Conservation (phyloP, 2,797 vertebrate genomes). For the Pseudocheirus occidentalis region DNA sequence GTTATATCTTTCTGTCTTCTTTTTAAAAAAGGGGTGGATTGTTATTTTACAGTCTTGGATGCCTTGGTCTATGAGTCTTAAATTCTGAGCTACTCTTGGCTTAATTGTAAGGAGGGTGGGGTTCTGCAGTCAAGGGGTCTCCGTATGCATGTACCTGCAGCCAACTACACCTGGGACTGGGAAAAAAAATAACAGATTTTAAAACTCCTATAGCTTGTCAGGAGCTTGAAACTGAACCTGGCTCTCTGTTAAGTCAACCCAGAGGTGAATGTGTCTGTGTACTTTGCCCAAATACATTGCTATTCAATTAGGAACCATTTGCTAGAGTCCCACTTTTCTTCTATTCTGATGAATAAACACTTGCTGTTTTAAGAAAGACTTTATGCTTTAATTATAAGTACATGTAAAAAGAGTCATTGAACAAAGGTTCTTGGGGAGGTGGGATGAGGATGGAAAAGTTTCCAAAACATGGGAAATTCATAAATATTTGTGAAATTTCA, state of each 20-base stretch:
- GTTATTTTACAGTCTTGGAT: slow-evolving; percentile 32
- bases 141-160: background rate
- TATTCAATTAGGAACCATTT: slow-evolving; percentile 38
- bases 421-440: background rate
- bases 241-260: slow-evolving; percentile 54
- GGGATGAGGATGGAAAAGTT: background rate
- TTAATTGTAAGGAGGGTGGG: slow-evolving; percentile 53
- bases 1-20: slow-evolving; percentile 69
- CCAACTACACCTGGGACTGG: background rate
- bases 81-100: slow-evolving; percentile 28
- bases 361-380: slow-evolving; percentile 42
- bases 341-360: slow-evolving; percentile 33
- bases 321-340: slow-evolving; percentile 35
- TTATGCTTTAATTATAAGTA: slow-evolving; percentile 23
- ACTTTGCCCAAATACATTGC: slow-evolving; percentile 5
- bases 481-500: slow-evolving; percentile 44
- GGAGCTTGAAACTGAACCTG: slow-evolving; percentile 30
- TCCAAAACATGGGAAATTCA: slow-evolving; percentile 50
- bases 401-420: slow-evolving; percentile 40
- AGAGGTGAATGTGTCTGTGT: slow-evolving; percentile 63
- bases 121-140: background rate
- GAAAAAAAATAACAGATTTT: background rate
- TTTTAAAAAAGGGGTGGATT: slow-evolving; percentile 30
- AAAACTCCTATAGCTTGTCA: slow-evolving; percentile 26
- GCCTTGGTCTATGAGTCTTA: slow-evolving; percentile 55